These are phyloP conservation scores for Micrasema minimum DNA, from an alignment of 1,140 invertebrate genomes.

Conservation along the genomic window DNA sequence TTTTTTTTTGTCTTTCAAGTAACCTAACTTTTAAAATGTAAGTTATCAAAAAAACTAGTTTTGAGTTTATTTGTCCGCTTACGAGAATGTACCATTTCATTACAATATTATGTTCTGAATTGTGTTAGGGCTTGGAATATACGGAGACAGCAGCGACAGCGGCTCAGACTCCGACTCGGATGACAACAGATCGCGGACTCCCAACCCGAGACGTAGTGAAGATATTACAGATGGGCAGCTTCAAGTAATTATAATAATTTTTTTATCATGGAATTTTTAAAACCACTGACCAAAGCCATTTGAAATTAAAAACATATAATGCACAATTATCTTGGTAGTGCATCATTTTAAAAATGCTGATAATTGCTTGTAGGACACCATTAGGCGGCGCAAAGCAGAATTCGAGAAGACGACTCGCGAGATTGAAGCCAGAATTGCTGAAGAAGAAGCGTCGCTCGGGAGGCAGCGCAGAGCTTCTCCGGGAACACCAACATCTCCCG, in stretches of 20 bases:
- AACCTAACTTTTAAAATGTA: too few species aligned
- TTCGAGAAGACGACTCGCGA: constrained; percentile 65
- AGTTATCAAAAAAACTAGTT: too few species aligned
- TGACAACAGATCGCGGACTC: constrained; percentile 36
- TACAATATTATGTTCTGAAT: constrained; percentile 8
- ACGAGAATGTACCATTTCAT: too few species aligned
- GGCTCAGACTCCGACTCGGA: constrained; percentile 56
- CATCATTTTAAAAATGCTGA: too few species aligned
- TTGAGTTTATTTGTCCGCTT: too few species aligned
- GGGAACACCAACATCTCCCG: constrained; percentile 1
- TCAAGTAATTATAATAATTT: constrained; percentile 57
- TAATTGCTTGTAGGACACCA: constrained; percentile 58
- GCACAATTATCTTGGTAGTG: background rate
- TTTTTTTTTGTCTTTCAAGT: too few species aligned
- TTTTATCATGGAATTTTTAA: background rate
- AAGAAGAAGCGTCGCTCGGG: constrained; percentile 56
- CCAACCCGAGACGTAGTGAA: constrained; percentile 21
- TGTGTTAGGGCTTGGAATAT: constrained; percentile 61
- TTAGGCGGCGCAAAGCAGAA: constrained; percentile 59
- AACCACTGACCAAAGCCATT: too few species aligned
- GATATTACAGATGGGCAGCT: constrained; percentile 62
- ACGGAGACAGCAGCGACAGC: constrained; percentile 64
- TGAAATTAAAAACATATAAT: background rate
- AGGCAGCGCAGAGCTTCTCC: constrained; percentile 30
- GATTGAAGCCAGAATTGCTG: constrained; percentile 63